Evolutionary conservation across 2,888 invertebrate genomes (phyloP).

Genomic region (Endotricha flammealis): DNA sequence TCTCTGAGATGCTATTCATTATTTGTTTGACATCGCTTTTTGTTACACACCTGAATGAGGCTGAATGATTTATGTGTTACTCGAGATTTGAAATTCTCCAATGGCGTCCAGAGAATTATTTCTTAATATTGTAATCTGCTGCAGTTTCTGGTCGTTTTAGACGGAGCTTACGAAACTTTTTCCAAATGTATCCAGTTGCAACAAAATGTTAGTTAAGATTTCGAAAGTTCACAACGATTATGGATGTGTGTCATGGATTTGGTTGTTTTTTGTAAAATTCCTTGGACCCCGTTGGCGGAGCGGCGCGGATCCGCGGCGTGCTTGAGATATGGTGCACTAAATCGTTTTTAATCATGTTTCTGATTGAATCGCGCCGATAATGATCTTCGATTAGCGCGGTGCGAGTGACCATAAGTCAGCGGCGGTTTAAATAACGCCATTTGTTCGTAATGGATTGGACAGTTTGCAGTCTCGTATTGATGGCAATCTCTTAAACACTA

Average conservation of each 20-base stretch:
- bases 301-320: conserved; percentile 9
- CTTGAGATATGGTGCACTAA: conserved; percentile 41
- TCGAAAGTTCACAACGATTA: not conserved
- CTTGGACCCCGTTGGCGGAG: not conserved
- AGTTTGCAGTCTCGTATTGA: conserved; percentile 48
- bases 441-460: conserved; percentile 70
- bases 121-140: not conserved
- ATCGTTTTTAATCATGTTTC: conserved; percentile 63
- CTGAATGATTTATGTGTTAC: conserved; percentile 59
- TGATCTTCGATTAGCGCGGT: conserved; percentile 61
- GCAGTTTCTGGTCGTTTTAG: not conserved
- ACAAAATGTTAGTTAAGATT: not conserved
- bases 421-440: conserved; percentile 55
- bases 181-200: not conserved
- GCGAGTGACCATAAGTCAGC: conserved; percentile 19
- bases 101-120: not conserved
- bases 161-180: not conserved
- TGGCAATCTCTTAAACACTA: conserved; percentile 70
- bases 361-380: conserved; percentile 65
- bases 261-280: not conserved
- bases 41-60: conserved; percentile 40
- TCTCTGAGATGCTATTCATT: conserved; percentile 46
- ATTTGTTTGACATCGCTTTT: conserved; percentile 52
- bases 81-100: conserved; percentile 15
- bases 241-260: not conserved